phyloP scores from a whole-genome alignment of 2,113 vertebrate species.

The Cairina moschata region DNA sequence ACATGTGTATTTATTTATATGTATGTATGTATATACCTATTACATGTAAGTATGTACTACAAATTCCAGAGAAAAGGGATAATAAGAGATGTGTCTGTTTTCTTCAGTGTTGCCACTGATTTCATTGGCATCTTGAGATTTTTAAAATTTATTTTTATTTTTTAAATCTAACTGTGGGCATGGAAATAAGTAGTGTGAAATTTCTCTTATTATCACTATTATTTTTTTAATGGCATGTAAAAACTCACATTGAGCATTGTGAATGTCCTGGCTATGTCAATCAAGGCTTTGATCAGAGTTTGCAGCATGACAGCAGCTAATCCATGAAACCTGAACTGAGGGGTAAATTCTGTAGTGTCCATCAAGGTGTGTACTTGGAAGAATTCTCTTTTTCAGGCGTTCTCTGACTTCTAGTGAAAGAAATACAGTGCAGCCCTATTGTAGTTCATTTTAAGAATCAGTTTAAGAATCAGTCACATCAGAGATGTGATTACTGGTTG shows the following conservation, averaged over 20 bases:
- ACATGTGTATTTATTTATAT: fast-evolving
- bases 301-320: neutral
- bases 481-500: neutral
- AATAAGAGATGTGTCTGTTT: neutral
- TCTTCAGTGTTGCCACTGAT: neutral
- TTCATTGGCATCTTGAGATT: neutral
- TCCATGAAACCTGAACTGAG: neutral
- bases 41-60: neutral
- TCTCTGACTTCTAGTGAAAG: neutral
- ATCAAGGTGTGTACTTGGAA: neutral
- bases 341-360: fast-evolving
- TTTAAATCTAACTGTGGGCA: neutral
- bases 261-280: neutral
- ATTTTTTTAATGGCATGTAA: neutral
- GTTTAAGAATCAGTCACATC: neutral
- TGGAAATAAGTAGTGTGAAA: neutral
- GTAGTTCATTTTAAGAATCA: neutral
- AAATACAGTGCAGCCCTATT: neutral
- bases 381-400: neutral
- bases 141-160: neutral
- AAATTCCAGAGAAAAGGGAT: neutral
- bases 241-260: neutral
- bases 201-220: neutral
- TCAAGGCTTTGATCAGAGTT: neutral
- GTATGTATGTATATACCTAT: neutral